Percentiles rank a stretch among this genome's conserved stretches.
These are phyloP conservation scores for Cacoxenus indagator DNA, from an alignment of 2,888 invertebrate species.

Conservation along the genomic window DNA sequence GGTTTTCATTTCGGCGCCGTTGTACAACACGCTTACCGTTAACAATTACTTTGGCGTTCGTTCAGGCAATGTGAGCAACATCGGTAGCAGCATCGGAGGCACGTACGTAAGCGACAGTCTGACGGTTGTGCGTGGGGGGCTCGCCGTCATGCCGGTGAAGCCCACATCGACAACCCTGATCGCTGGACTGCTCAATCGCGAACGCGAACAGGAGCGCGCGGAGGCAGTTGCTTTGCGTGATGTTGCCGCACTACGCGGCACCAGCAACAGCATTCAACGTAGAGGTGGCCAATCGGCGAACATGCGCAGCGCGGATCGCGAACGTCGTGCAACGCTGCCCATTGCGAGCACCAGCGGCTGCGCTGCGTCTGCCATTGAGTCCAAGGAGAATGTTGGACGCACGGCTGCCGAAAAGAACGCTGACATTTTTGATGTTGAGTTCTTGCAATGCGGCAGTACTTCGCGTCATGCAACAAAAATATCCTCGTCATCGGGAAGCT, in stretches of 20 bases:
- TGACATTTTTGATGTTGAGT: conserved; percentile 26
- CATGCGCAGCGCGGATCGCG: conserved; percentile 23
- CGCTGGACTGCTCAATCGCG: conserved; percentile 82
- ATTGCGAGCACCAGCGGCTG: conserved; percentile 42
- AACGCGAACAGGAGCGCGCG: conserved; percentile 67
- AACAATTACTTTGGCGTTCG: conserved; percentile 59
- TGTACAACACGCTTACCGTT: conserved; percentile 65
- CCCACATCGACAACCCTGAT: conserved; percentile 88
- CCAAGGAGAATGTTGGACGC: conserved; percentile 31
- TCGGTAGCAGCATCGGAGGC: conserved; percentile 52
- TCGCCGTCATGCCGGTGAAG: conserved; percentile 73
- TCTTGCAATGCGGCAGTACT: conserved; percentile 38
- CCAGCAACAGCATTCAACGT: conserved; percentile 60
- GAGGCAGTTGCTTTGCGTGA: conserved; percentile 27
- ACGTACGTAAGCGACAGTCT: conserved; percentile 64
- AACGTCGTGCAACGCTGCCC: conserved; percentile 45
- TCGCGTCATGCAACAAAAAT: conserved; percentile 59
- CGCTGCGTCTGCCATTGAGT: background rate
- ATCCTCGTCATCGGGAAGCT: conserved; percentile 65
- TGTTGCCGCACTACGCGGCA: conserved; percentile 39
- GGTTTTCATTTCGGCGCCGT: conserved; percentile 62
- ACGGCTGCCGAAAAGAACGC: conserved; percentile 33
- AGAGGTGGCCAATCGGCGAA: conserved; percentile 49
- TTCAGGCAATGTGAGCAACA: conserved; percentile 45
- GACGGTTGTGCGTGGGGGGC: conserved; percentile 54